phyloP scores from a whole-genome alignment of 2,113 vertebrate species.

The Orientallactaga bullata region DNA sequence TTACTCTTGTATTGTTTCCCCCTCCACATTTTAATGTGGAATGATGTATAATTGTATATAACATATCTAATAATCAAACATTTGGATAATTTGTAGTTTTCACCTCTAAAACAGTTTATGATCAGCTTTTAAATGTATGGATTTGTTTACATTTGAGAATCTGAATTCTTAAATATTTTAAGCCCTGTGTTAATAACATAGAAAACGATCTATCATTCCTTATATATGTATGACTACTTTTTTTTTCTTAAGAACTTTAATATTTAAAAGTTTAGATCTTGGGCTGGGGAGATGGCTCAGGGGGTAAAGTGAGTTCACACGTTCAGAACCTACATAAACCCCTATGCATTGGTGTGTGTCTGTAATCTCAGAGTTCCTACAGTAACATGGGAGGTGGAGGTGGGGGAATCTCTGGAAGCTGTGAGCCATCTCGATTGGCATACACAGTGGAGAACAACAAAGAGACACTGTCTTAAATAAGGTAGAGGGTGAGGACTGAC shows the following conservation, averaged over 20 bases:
- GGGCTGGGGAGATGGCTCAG: no score
- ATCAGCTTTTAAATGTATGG: neutral
- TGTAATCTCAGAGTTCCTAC: no score
- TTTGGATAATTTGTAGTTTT: conserved; percentile 15
- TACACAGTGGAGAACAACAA: neutral
- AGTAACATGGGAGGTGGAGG: no score
- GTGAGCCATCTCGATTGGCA: no score
- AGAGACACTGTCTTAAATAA: no score
- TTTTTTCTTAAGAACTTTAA: conserved; percentile 52
- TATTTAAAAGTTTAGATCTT: conserved; percentile 56
- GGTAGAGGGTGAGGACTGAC: no score
- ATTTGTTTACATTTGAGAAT: neutral
- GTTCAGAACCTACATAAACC: no score
- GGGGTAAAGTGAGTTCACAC: no score
- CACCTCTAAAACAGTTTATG: conserved; percentile 38
- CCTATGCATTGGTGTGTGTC: no score
- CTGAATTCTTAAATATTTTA: conserved; percentile 48
- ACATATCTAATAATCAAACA: conserved; percentile 24
- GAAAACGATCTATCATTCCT: conserved; percentile 17
- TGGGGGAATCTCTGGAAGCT: no score
- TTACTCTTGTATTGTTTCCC: neutral
- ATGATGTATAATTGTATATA: neutral
- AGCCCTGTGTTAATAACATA: neutral
- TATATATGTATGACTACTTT: conserved; percentile 5
- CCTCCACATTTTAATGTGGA: neutral